Conservation (phyloP, 1,140 invertebrate genomes). For the Trichonephila inaurata region DNA sequence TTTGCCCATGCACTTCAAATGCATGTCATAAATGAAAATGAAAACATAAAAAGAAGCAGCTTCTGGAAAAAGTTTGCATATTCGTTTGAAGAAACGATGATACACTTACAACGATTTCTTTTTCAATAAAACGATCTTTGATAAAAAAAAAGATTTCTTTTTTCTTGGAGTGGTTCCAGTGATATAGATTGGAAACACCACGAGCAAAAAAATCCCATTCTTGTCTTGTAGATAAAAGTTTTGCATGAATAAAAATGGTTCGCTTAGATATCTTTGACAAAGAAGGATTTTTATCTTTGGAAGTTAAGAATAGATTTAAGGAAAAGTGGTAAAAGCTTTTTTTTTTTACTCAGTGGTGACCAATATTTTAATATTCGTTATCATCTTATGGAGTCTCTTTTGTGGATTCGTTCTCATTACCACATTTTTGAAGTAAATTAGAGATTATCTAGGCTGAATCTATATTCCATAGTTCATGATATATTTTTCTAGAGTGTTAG, state of each 20-base stretch:
- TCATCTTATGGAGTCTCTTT: too few species aligned
- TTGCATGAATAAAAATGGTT: background rate
- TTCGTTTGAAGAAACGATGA: background rate
- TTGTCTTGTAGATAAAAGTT: background rate
- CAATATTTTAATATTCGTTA: too few species aligned
- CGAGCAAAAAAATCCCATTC: background rate
- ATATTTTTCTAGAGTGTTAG: too few species aligned
- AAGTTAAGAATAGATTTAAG: too few species aligned
- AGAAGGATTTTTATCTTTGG: too few species aligned
- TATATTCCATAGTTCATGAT: too few species aligned
- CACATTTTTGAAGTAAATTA: too few species aligned
- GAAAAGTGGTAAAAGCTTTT: too few species aligned
- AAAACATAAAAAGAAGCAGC: background rate
- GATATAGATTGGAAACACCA: background rate
- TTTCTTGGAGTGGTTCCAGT: background rate
- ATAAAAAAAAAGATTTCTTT: background rate
- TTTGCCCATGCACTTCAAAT: background rate
- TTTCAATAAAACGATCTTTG: background rate
- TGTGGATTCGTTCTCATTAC: too few species aligned
- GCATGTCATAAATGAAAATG: background rate
- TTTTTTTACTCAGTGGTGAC: too few species aligned
- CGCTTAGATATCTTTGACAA: background rate
- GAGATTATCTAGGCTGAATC: too few species aligned
- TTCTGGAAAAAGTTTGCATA: conserved; percentile 8
- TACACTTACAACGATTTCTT: conserved; percentile 6